Evolutionary conservation across 2,113 vertebrate genomes (phyloP), one percentile per base, ranked within the genome.

Genomic region (Mirza zaza): DNA sequence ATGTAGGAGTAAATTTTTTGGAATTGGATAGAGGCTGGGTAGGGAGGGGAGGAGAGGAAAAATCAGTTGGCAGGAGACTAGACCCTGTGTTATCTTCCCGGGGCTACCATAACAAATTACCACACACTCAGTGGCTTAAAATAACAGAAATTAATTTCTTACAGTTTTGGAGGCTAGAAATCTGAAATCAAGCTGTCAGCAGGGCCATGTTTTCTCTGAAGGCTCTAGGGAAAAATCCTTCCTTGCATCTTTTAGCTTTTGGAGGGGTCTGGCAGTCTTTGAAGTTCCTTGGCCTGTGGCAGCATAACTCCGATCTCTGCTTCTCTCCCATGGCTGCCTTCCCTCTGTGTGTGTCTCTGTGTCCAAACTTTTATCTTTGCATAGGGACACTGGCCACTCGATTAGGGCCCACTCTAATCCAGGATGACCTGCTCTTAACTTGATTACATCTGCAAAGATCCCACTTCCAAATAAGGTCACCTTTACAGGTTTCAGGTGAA

Each of bases 131-230:
- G 73, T 20, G 73, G 45, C 29, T 90, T 90, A 68, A 81, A 86
- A 87, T 48, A 71, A 39, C 39, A 76, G 36, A 85, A 68, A 84
- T 59, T 36, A 55, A 63, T 77, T 88, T 71, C 61, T 92, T 50
- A 63, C 4, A 68, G 84, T 52, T 87, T 57, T 65, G 32, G 55
- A 65, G 55, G 45, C 32, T 77, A 57, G 55, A 57, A 57, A 21
- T 57, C 55, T 21, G 20, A 57, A 57, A 57, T 57, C 55, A 57
- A 57, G 50, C n/a, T 70, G 48, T 83, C 29, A 68, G 82, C 55
- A 68, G 50, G 21, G 18, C 11, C 3, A 0, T 14, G 6, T 61
- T 52, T 65, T 65, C 50, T 55, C 52, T 39, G 50, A n/a, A 76
- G 45, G 23, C 57, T 42, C 80, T 45, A 10, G 39, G 42, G 10